Base-by-base conservation (phyloP, 2,888 invertebrate species). In the Sphaerophoria rueppellii region DNA sequence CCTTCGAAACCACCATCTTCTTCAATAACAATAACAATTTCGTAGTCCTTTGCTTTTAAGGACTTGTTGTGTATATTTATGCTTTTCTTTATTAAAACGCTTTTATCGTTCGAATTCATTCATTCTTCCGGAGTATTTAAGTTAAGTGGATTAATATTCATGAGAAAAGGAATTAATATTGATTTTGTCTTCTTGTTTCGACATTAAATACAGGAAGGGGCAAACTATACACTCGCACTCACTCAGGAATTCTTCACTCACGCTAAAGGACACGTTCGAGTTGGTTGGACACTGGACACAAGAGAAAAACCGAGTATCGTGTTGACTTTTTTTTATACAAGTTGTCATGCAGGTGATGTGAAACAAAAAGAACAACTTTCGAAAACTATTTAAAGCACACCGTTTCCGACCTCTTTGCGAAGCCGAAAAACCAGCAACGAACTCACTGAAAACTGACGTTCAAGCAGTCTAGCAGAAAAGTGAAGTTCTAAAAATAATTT, bases 111-210 rank as follows among this genome's bases (percentile, higher is more conserved):
- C 72, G 67, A 48, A 63, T 70, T 82, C 71, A 71, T 52, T 73
- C 52, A 61, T 63, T 61, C 75, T 7, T 67, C 72, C 80, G 75
- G 75, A 80, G 80, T 69, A 72, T 83, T 83, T 69, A 80, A 76
- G 43, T 83, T 83, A 80, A 80, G 75, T 80, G 83, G 72, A 80
- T 80, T 80, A 75, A 61, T 75, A 83, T 83, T 83, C 80, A 83
- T 80, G 75, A 72, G 71, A 72, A 24, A 24, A 52, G 67, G 80
- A 83, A 80, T 83, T 76, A 80, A 75, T 83, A 83, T 83, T 83
- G 83, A 83, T 83, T 83, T 83, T 61, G 37, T 32, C 48, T 24
- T 24, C 24, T 63, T 46, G 32, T 50, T 69, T 40, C 54, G 65
- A 55, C 61, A 61, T 48, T 80, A 58, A 75, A 70, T 48, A 69